Conservation (phyloP, 1,140 invertebrate species). For the Drusus annulatus region DNA sequence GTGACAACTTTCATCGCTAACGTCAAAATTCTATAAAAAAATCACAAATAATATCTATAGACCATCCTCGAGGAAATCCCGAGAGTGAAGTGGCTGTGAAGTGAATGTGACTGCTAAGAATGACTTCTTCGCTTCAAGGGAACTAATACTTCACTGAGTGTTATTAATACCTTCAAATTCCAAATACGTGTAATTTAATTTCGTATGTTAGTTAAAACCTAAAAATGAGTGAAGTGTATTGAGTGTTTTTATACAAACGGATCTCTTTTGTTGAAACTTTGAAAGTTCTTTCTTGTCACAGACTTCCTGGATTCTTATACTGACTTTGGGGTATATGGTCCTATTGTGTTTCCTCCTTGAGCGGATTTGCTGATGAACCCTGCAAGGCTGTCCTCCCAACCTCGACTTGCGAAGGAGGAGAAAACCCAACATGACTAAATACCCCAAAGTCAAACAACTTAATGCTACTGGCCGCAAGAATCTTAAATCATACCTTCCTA, state of each 20-base stretch:
- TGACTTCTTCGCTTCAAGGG: background rate
- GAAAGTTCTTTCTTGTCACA: no score
- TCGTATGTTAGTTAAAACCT: conserved; percentile 1
- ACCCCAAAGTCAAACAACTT: no score
- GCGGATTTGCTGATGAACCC: no score
- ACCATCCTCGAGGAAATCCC: conserved; percentile 9
- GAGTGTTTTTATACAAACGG: conserved; percentile 7
- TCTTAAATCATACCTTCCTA: no score
- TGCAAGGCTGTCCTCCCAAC: no score
- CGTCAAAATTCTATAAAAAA: background rate
- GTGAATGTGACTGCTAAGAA: conserved; percentile 25
- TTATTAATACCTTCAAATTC: background rate
- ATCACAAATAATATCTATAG: conserved; percentile 22
- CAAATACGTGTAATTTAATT: conserved; percentile 5
- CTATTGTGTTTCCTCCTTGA: no score
- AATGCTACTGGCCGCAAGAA: no score
- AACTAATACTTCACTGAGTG: background rate
- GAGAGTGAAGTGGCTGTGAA: conserved; percentile 52
- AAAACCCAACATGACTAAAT: no score
- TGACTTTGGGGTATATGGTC: no score
- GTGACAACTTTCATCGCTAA: conserved; percentile 4
- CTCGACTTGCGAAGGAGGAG: no score
- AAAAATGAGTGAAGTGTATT: background rate
- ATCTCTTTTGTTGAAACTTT: background rate
- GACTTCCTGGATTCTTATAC: no score